Base-by-base conservation (phyloP, 2,888 invertebrate species). In the Tanytarsus gracilentus region DNA sequence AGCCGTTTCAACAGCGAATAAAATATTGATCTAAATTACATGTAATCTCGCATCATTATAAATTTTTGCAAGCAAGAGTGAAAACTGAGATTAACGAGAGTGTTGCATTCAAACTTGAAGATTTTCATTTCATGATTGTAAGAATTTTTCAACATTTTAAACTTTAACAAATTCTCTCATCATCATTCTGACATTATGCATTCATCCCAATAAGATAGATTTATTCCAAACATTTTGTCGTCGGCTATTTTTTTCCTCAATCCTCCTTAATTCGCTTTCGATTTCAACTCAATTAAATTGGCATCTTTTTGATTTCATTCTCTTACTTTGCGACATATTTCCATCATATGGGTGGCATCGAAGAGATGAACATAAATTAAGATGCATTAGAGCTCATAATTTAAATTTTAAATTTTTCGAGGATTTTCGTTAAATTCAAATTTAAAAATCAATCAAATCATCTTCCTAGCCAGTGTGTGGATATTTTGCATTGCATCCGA, bases 21-120 rank as follows among this genome's bases (percentile, higher is more conserved):
- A 58, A 58, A 58, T 58, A 58, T 58, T 40, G 58, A 29, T 40
- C 29, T 26, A 48, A 58, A 58, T 58, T 58, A 58, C 48, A 58
- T 56, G 26, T 26, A 40, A 40, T 56, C 50, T 50, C 26, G 6
- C 6, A n/a, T n/a, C n/a, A n/a, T n/a, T n/a, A n/a, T n/a, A n/a
- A n/a, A n/a, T n/a, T n/a, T n/a, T n/a, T n/a, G n/a, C n/a, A n/a
- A n/a, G n/a, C n/a, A n/a, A n/a, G n/a, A n/a, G n/a, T n/a, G n/a
- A n/a, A n/a, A n/a, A n/a, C n/a, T n/a, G n/a, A n/a, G n/a, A n/a
- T n/a, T n/a, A n/a, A n/a, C n/a, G n/a, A n/a, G n/a, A n/a, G n/a
- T n/a, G n/a, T n/a, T n/a, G n/a, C n/a, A n/a, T n/a, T n/a, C n/a
- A n/a, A n/a, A n/a, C n/a, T n/a, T n/a, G n/a, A n/a, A n/a, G n/a